These are phyloP conservation scores for Ciconia maguari DNA, from an alignment of 2,113 vertebrate species.

Conservation along the genomic window DNA sequence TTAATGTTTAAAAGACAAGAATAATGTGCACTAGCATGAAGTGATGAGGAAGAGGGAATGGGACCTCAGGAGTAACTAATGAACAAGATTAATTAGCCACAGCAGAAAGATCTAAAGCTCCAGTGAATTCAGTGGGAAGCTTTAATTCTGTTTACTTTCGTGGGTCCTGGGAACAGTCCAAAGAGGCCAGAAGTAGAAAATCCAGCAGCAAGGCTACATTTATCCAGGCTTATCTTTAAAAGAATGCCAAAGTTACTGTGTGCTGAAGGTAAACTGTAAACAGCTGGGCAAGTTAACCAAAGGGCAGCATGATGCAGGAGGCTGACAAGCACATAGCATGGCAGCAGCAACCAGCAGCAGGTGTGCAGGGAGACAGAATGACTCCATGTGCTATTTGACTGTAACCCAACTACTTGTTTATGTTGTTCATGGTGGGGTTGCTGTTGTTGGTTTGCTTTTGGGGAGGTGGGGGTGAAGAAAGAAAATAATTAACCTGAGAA, in stretches of 20 bases:
- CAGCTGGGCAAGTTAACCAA: neutral
- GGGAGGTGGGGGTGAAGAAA: neutral
- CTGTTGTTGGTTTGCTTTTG: neutral
- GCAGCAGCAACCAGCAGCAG: neutral
- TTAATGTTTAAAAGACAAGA: conserved; percentile 57
- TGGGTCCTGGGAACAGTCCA: neutral
- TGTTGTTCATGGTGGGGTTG: neutral
- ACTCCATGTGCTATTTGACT: neutral
- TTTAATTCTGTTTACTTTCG: conserved; percentile 37
- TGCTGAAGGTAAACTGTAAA: conserved; percentile 6
- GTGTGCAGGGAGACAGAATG: neutral
- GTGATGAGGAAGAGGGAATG: conserved; percentile 23
- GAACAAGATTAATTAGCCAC: conserved; percentile 44
- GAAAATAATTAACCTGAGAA: neutral
- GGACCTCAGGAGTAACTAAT: conserved; percentile 32
- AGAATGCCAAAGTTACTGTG: neutral
- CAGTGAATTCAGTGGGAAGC: neutral
- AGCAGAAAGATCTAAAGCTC: conserved; percentile 16
- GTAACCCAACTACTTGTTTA: neutral
- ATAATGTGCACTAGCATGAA: conserved; percentile 8
- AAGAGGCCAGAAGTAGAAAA: neutral
- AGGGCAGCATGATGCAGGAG: neutral
- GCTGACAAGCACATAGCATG: neutral
- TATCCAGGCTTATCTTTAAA: neutral
- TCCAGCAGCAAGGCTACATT: neutral